These are phyloP conservation scores for Bombyx mori DNA, from an alignment of 1,140 invertebrate genomes.

Conservation along the genomic window ASM3026992v2 NC_085116.1:12566501-12567000, in stretches of 20 bases:
- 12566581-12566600: background rate
- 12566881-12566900: conserved; percentile 60
- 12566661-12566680: too few relatives aligned
- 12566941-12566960: conserved; percentile 72
- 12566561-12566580: background rate
- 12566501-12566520: background rate
- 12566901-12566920: conserved; percentile 51
- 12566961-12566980: conserved; percentile 63
- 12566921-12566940: conserved; percentile 61
- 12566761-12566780: background rate
- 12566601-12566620: too few relatives aligned
- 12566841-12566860: conserved; percentile 3
- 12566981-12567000: conserved; percentile 61
- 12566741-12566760: too few relatives aligned
- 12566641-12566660: too few relatives aligned
- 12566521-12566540: too few relatives aligned
- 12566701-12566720: too few relatives aligned
- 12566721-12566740: too few relatives aligned
- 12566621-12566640: too few relatives aligned
- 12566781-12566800: background rate
- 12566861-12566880: conserved; percentile 17
- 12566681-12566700: too few relatives aligned
- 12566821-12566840: background rate
- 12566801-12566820: background rate
- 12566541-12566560: too few relatives aligned